These are phyloP conservation scores for Melinaea menophilus DNA, from an alignment of 2,888 invertebrate genomes.

Conservation along the genomic window DNA sequence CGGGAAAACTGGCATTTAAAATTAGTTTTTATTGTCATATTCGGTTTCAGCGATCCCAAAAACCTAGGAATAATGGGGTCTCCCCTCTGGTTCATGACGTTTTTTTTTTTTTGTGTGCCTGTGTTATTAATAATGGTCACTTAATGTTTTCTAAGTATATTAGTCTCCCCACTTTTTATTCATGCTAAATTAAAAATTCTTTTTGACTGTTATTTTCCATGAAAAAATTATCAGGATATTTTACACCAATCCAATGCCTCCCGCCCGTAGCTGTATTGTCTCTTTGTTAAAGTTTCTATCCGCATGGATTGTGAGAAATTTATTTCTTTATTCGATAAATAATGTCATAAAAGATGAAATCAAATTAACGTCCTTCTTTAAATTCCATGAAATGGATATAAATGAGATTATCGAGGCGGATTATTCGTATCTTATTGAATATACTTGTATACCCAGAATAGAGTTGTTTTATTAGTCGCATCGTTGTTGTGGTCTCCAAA, in stretches of 20 bases:
- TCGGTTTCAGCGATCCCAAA: too few species aligned
- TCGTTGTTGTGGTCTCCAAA: slow-evolving; percentile 43
- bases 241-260: background rate
- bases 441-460: background rate
- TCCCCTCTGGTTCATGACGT: too few species aligned
- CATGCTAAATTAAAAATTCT: background rate
- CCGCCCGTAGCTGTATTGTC: background rate
- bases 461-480: slow-evolving; percentile 47
- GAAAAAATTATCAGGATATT: background rate
- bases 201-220: background rate
- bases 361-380: slow-evolving; percentile 12
- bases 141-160: background rate
- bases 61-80: too few species aligned
- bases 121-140: background rate
- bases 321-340: background rate
- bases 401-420: slow-evolving; percentile 14
- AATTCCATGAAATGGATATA: slow-evolving; percentile 14
- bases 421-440: slow-evolving; percentile 11
- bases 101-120: too few species aligned
- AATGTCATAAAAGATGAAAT: background rate
- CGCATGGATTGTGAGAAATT: background rate
- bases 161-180: background rate
- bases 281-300: background rate
- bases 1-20: too few species aligned
- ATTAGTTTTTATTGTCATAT: too few species aligned